Base-by-base conservation (phyloP, 2,113 vertebrate species). In the Zapornia atra region DNA sequence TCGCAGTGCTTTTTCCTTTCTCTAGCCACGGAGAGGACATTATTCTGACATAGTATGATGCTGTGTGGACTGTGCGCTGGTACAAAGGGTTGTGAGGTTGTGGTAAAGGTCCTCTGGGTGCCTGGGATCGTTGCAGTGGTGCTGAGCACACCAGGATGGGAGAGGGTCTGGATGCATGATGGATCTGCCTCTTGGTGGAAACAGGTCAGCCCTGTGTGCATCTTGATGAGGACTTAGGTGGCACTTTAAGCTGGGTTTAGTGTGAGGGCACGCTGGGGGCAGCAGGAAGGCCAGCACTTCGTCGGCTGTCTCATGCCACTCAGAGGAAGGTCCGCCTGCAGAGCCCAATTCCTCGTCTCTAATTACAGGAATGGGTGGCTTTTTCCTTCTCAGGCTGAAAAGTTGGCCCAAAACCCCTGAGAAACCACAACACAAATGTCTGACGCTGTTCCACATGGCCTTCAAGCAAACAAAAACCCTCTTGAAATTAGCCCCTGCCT, bases 341-440 rank as follows among this genome's bases (percentile, higher is more conserved):
- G 59, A 88, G 56, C 86, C 86, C 76, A 10, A 14, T 86, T 94
- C 69, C 86, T 86, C 19, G 6, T 33, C 83, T 96, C 68, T 44
- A 92, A 94, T 95, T 68, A 89, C 91, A 96, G 94, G 89, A 94
- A 96, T 56, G 69, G 91, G 94, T 94, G 93, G 91, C 69, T 96
- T 96, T 96, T 96, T 82, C 95, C 93, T 96, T 95, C 94, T 94
- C 88, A 80, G 80, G 56, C 94, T 92, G 81, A 76, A 87, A 90
- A 96, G 71, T 85, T 95, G 95, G 91, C 89, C 91, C 25, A 8
- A 71, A 46, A 89, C 63, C 78, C 89, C 91, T 84, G 93, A 94
- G 94, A 96, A 97, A 92, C 93, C 94, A 85, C 93, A 89, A 86
- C 84, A 89, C 84, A 91, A 91, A 91, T 7, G 33, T 60, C 81